These are phyloP conservation scores for Gryon sp. DNA, from an alignment of 1,140 invertebrate genomes.

Conservation along the genomic window DNA sequence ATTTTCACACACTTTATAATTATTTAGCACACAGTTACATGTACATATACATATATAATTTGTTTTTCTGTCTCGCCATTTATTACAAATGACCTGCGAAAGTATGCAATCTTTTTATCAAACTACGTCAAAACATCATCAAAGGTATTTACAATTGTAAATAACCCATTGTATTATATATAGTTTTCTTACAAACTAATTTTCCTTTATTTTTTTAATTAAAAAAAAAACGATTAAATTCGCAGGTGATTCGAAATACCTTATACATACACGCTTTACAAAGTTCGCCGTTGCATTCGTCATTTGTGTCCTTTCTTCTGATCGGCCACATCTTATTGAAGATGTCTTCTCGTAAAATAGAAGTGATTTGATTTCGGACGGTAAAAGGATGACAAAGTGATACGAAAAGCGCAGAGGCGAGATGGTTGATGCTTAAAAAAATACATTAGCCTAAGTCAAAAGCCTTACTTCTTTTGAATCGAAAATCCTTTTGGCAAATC, in stretches of 20 bases:
- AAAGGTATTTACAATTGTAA: constrained; percentile 46
- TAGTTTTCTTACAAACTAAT: constrained; percentile 3
- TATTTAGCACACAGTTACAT: constrained; percentile 56
- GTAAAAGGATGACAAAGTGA: constrained; percentile 29
- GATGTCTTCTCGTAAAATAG: constrained; percentile 6
- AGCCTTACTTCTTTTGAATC: constrained; percentile 40
- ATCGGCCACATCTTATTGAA: constrained; percentile 6
- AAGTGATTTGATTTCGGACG: constrained; percentile 14
- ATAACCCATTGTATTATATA: constrained; percentile 18
- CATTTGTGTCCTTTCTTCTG: background rate
- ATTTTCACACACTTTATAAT: constrained; percentile 28
- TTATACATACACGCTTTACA: constrained; percentile 29
- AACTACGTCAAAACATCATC: background rate
- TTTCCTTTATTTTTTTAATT: too few species aligned
- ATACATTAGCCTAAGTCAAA: constrained; percentile 42
- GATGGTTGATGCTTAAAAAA: constrained; percentile 42
- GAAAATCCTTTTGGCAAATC: constrained; percentile 22
- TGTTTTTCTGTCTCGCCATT: background rate
- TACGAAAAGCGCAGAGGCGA: constrained; percentile 31
- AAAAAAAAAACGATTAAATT: constrained; percentile 41
- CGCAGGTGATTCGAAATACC: constrained; percentile 36
- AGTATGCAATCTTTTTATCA: background rate
- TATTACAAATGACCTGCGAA: constrained; percentile 31
- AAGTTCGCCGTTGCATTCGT: background rate
- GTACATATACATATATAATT: constrained; percentile 46